phyloP scores from a whole-genome alignment of 2,113 vertebrate species.

The Neolamprologus kungweensis region DNA sequence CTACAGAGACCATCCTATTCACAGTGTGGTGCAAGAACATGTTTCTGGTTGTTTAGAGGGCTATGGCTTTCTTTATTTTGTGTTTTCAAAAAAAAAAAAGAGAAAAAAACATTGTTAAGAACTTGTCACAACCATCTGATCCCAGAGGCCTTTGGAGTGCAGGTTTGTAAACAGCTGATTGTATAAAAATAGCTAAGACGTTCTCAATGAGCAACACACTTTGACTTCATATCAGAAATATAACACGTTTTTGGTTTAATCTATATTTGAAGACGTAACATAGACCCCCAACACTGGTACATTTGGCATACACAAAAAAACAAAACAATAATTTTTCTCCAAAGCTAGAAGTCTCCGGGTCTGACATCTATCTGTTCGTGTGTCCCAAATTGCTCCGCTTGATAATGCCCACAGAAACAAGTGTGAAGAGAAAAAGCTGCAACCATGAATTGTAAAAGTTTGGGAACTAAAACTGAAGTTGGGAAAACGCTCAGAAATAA shows the following conservation, averaged over 20 bases:
- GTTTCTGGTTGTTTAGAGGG: conserved; percentile 15
- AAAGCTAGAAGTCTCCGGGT: not conserved
- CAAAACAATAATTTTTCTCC: not conserved
- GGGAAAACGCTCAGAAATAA: not conserved
- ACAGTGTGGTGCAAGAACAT: not conserved
- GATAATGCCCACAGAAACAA: not conserved
- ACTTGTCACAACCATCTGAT: not conserved
- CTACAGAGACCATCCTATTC: conserved; percentile 22
- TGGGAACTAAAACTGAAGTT: not conserved
- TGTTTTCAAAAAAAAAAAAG: not conserved
- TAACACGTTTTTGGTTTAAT: not conserved
- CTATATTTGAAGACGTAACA: not conserved
- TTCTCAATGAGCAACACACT: not conserved
- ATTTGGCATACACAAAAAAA: not conserved
- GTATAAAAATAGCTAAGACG: not conserved
- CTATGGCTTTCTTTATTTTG: conserved; percentile 22
- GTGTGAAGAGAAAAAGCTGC: not conserved
- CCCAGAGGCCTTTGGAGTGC: not conserved
- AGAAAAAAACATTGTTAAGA: not conserved
- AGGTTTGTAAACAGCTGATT: conserved; percentile 6
- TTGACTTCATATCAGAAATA: not conserved
- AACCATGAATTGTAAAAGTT: not conserved
- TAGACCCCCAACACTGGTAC: not conserved
- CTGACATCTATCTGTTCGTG: not conserved
- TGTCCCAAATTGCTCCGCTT: not conserved